Evolutionary conservation across 1,140 invertebrate genomes (phyloP).

Genomic region (Callitettix versicolor): DNA sequence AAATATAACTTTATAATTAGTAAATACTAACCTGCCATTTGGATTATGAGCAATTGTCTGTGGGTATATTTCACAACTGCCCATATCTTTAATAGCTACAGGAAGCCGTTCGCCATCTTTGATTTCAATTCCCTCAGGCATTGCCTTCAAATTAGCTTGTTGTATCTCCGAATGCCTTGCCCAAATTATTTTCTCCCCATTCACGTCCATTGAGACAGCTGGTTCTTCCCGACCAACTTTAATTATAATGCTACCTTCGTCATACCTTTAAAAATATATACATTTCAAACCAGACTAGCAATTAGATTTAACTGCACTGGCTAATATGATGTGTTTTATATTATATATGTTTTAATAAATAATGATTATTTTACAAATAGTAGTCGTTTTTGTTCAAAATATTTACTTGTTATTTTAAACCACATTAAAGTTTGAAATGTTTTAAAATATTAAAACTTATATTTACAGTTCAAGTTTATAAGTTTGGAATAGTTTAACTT

Average conservation of each 20-base stretch:
- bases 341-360: too few species aligned
- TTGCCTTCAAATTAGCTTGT: slow-evolving; percentile 87
- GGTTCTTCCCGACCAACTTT: slow-evolving; percentile 97
- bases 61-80: slow-evolving; percentile 98
- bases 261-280: slow-evolving; percentile 50
- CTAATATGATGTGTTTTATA: too few species aligned
- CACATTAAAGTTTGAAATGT: too few species aligned
- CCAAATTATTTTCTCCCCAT: slow-evolving; percentile 97
- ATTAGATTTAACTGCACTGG: neutral
- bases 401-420: too few species aligned
- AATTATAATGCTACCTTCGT: slow-evolving; percentile 96
- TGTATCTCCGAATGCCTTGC: slow-evolving; percentile 96
- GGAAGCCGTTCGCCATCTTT: slow-evolving; percentile 89
- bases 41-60: slow-evolving; percentile 97
- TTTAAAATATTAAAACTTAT: too few species aligned
- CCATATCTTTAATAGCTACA: slow-evolving; percentile 95
- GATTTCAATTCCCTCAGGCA: slow-evolving; percentile 62
- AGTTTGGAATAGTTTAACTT: too few species aligned
- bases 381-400: too few species aligned
- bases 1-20: too few species aligned
- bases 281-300: neutral
- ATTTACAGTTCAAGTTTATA: too few species aligned
- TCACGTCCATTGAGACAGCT: slow-evolving; percentile 96
- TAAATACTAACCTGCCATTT: slow-evolving; percentile 67
- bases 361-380: too few species aligned